Base-by-base conservation (phyloP, 92 coral and sea anemone species). In the Paramuricea clavata region DNA sequence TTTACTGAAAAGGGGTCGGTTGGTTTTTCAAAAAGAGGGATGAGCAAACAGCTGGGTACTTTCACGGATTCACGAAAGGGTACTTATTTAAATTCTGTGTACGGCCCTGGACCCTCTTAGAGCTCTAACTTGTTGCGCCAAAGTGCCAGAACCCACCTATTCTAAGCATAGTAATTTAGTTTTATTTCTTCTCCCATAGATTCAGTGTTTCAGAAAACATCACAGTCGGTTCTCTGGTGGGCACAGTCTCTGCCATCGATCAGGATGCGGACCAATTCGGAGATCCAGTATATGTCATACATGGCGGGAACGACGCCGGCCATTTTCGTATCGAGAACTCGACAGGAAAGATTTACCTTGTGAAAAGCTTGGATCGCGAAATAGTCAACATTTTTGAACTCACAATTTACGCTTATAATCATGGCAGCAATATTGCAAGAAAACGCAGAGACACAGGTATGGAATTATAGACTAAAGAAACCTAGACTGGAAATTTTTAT, bases 291-390 rank as follows among this genome's bases (percentile, higher is more conserved):
- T 95, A 92, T 42, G 86, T 83, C 7, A 91, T 95, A 27, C 26
- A 49, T 6, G 43, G 87, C 52, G 98, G 98, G 11, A 93, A 95
- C 69, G 93, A 93, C 62, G 75, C 85, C 82, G 98, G 98, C 92
- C 25, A 79, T 79, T 79, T 79, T 27, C 72, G 84, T 13, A 79
- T 79, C 23, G 56, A 79, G 11, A 79, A 61, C 22, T 79, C 84
- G 28, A 57, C 84, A 4, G 84, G 84, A 13, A 26, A 17, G 19
- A 61, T 79, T 59, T 57, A 79, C 17, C 84, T 79, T 61, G 73
- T 79, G n/a, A 79, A 60, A 79, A 34, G 33, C 19, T 42, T 79
- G 33, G 84, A 79, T 61, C 84, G 84, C 5, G 84, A 79, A 41
- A 15, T 36, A 17, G 8, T 79, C 13, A 34, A 41, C 35, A 41